phyloP scores from a whole-genome alignment of 2,797 vertebrate genomes.

The Lemur catta region DNA sequence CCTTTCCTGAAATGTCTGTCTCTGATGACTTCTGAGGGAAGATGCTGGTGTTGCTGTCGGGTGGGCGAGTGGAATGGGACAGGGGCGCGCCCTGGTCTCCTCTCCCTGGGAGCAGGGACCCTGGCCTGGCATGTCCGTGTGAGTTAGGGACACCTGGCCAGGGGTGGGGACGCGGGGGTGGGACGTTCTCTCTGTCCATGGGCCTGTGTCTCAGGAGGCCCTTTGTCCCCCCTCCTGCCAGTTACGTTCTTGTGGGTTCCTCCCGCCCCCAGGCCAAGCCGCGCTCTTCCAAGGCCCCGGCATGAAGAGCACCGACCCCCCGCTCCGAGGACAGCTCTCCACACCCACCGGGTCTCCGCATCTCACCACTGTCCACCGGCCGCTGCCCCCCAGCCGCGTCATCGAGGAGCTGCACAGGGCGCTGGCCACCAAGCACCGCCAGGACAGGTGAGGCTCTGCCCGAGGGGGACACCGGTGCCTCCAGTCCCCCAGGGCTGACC shows the following conservation, averaged over 20 bases:
- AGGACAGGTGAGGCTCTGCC: conserved; percentile 89
- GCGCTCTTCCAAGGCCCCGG: conserved; percentile 82
- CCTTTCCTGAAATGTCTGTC: background rate
- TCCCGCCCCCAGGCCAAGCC: conserved; percentile 83
- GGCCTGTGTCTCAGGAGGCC: conserved; percentile 64
- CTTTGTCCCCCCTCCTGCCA: conserved; percentile 82
- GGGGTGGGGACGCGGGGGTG: background rate
- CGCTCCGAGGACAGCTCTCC: conserved; percentile 87
- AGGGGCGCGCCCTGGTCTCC: background rate
- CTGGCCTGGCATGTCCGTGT: background rate
- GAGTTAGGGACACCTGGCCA: conserved; percentile 37
- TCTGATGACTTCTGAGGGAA: background rate
- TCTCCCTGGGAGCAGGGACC: accelerated
- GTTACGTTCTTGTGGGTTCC: conserved; percentile 82
- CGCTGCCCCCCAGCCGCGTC: conserved; percentile 96
- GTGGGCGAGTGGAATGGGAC: background rate
- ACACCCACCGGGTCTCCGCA: conserved; percentile 92
- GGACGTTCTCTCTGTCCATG: accelerated
- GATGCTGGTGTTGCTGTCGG: accelerated
- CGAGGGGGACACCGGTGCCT: accelerated
- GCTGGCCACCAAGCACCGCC: conserved; percentile 95
- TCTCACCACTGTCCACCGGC: conserved; percentile 91
- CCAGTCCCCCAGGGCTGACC: accelerated
- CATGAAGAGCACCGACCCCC: conserved; percentile 80
- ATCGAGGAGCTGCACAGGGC: conserved; percentile 98